Conservation (phyloP, 1,140 invertebrate genomes). For the Calephelis virginiensis region DNA sequence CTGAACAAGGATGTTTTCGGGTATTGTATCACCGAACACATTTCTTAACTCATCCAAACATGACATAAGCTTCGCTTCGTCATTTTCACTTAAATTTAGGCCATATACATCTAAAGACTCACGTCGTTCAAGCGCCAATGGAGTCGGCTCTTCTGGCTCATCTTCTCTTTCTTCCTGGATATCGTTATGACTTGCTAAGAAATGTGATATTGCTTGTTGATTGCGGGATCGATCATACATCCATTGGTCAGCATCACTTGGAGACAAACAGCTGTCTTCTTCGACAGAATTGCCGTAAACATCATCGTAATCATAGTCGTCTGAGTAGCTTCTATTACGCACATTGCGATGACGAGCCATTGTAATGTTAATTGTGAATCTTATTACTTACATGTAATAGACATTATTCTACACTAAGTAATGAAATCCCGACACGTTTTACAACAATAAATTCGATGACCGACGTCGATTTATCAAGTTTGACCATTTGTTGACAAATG, state of each 20-base stretch:
- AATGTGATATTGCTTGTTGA: constrained; percentile 85
- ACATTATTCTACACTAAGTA: constrained; percentile 21
- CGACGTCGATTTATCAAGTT: constrained; percentile 10
- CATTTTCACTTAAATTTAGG: constrained; percentile 80
- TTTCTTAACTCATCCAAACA: constrained; percentile 91
- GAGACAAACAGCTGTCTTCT: constrained; percentile 92
- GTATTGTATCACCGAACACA: constrained; percentile 87
- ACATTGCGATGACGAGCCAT: constrained; percentile 90
- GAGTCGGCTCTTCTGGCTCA: constrained; percentile 42
- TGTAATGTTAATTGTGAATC: constrained; percentile 24
- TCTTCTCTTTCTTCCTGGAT: constrained; percentile 87
- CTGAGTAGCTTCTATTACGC: constrained; percentile 86
- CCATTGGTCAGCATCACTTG: constrained; percentile 90
- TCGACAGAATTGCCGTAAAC: constrained; percentile 95
- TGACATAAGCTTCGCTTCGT: constrained; percentile 86
- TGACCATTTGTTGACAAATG: constrained; percentile 15
- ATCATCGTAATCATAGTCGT: constrained; percentile 95
- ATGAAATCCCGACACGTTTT: constrained; percentile 38
- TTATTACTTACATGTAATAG: constrained; percentile 20
- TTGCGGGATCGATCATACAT: constrained; percentile 88
- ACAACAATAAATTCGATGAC: not conserved
- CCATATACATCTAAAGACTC: constrained; percentile 72
- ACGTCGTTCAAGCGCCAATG: constrained; percentile 50
- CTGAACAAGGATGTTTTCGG: constrained; percentile 84
- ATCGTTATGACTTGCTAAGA: constrained; percentile 83